A percentile compares a stretch with the other conserved stretches of the same genome.
Evolutionary conservation across 1,140 invertebrate genomes (phyloP).

Genomic region (Drosophila biarmipes): DNA sequence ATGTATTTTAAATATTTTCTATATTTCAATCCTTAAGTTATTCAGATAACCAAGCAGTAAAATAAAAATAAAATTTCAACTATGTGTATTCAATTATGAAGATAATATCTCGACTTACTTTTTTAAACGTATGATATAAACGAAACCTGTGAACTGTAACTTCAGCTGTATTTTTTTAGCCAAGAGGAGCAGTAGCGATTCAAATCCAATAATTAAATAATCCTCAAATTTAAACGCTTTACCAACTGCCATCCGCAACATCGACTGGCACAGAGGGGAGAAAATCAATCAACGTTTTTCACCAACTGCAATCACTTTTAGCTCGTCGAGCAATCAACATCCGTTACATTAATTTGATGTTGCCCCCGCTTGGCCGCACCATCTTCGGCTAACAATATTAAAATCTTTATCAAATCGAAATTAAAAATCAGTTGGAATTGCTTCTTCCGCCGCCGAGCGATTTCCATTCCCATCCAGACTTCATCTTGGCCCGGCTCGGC

Average conservation of each 20-base stretch:
- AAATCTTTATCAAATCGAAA: conserved; percentile 81
- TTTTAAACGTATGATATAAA: too few relatives aligned
- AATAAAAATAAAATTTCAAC: too few relatives aligned
- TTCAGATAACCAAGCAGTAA: too few relatives aligned
- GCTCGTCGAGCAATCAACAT: conserved; percentile 65
- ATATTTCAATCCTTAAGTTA: too few relatives aligned
- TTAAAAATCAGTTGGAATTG: conserved; percentile 78
- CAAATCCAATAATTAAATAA: background rate
- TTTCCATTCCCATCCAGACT: conserved; percentile 23
- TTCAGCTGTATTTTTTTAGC: too few relatives aligned
- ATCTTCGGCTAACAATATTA: conserved; percentile 69
- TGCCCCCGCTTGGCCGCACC: conserved; percentile 22
- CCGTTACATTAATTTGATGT: conserved; percentile 77
- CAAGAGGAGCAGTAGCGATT: too few relatives aligned
- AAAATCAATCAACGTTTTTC: conserved; percentile 51
- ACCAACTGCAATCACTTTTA: conserved; percentile 64
- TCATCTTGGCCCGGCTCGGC: conserved; percentile 52
- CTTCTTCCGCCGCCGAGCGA: conserved; percentile 45
- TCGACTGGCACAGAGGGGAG: conserved; percentile 2
- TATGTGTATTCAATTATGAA: too few relatives aligned
- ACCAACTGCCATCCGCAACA: too few relatives aligned
- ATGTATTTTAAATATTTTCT: too few relatives aligned
- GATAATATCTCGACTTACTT: too few relatives aligned
- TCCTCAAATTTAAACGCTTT: background rate
- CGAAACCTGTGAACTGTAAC: too few relatives aligned